Conservation (phyloP, 2,113 vertebrate genomes). For the Porphyrio hochstetteri region DNA sequence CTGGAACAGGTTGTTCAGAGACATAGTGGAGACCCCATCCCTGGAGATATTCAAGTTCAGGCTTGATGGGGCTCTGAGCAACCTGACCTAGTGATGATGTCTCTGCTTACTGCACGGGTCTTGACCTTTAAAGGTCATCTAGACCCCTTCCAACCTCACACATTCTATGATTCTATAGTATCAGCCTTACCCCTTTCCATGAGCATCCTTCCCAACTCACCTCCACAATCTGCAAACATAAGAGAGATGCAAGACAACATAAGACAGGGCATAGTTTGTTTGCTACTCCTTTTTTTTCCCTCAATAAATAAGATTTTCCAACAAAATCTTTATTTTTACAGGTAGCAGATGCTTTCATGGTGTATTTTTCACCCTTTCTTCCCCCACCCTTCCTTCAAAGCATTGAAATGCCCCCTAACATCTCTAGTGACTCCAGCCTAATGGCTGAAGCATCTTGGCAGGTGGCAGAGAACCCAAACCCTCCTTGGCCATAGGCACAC, state of each 20-base stretch:
- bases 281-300: not conserved
- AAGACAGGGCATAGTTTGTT: not conserved
- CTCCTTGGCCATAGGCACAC: not conserved
- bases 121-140: too few species aligned
- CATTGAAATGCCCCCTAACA: not conserved
- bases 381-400: rapidly evolving
- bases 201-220: not conserved
- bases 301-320: not conserved
- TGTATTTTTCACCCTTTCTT: not conserved
- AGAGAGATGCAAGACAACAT: not conserved
- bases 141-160: too few species aligned
- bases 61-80: too few species aligned
- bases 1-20: too few species aligned
- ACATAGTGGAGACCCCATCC: too few species aligned
- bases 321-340: not conserved
- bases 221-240: slow-evolving; percentile 18
- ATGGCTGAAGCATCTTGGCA: not conserved
- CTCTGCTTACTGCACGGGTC: too few species aligned
- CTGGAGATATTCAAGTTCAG: too few species aligned
- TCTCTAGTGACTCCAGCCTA: not conserved
- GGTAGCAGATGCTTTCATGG: not conserved
- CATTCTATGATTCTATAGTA: too few species aligned
- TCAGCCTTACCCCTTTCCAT: not conserved
- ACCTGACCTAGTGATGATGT: too few species aligned
- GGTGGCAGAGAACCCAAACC: not conserved